A percentile compares a stretch with the other conserved stretches of the same genome.
These are phyloP conservation scores for Antitype chi DNA, from an alignment of 2,888 invertebrate genomes.

Conservation along the genomic window DNA sequence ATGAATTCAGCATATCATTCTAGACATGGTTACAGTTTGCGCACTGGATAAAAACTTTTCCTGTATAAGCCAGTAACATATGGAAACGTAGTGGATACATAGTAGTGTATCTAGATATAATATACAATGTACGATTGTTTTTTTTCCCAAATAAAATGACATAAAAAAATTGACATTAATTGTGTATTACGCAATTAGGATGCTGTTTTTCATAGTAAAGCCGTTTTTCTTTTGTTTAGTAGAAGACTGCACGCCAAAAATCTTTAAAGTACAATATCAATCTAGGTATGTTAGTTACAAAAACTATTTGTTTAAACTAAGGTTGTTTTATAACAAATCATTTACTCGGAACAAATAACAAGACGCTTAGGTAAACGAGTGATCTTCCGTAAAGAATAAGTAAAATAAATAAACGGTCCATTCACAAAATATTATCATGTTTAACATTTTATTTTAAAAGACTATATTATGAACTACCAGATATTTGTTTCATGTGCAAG, in stretches of 20 bases:
- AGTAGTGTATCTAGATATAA: no score
- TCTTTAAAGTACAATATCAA: slow-evolving; percentile 64
- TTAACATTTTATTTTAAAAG: slow-evolving; percentile 48
- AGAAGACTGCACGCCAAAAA: slow-evolving; percentile 18
- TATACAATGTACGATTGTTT: no score
- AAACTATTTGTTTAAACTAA: slow-evolving; percentile 69
- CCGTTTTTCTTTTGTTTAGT: background rate
- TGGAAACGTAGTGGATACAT: no score
- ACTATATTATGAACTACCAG: slow-evolving; percentile 7
- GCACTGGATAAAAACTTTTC: no score
- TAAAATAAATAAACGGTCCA: slow-evolving; percentile 56
- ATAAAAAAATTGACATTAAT: no score
- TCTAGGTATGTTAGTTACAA: slow-evolving; percentile 52
- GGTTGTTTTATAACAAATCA: slow-evolving; percentile 69
- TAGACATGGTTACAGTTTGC: no score
- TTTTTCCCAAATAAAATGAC: no score
- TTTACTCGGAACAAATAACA: slow-evolving; percentile 78
- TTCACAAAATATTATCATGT: slow-evolving; percentile 52
- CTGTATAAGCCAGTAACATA: no score
- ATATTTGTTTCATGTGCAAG: background rate
- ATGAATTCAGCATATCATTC: no score
- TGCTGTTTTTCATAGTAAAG: background rate
- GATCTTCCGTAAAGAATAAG: slow-evolving; percentile 68
- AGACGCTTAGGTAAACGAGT: slow-evolving; percentile 68
- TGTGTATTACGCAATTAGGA: no score